Evolutionary conservation across 2,888 invertebrate genomes (phyloP).

Genomic region (Ectemnius lituratus): DNA sequence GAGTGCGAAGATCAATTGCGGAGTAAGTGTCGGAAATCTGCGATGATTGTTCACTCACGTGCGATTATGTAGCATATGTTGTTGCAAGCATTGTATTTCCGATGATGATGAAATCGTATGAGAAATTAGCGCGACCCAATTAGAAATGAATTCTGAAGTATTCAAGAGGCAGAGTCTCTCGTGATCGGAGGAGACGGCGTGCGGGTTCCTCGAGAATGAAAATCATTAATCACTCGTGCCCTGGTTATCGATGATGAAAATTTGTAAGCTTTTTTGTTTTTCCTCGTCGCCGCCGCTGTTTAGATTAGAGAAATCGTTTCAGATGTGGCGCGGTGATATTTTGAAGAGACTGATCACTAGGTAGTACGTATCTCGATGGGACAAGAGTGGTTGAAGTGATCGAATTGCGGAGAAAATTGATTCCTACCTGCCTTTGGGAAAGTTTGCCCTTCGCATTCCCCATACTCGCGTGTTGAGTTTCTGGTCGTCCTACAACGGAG

Average conservation of each 20-base stretch:
- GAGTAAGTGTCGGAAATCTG: too few species aligned
- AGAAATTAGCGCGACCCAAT: background rate
- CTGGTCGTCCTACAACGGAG: background rate
- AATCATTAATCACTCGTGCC: background rate
- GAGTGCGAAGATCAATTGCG: too few species aligned
- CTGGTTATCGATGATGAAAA: background rate
- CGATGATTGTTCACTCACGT: constrained; percentile 16
- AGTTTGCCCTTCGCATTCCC: constrained; percentile 5
- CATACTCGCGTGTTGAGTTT: background rate
- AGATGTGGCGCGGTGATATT: constrained; percentile 1
- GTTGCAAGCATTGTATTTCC: too few species aligned
- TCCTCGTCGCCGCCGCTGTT: background rate
- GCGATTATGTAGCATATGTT: background rate
- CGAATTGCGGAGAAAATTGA: background rate
- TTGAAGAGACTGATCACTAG: constrained; percentile 37
- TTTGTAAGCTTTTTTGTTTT: background rate
- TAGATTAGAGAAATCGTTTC: constrained; percentile 5
- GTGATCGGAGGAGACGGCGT: background rate
- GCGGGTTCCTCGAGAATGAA: background rate
- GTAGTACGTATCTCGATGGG: background rate
- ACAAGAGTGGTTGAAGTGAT: constrained; percentile 15
- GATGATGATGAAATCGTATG: too few species aligned
- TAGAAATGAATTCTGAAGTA: too few species aligned
- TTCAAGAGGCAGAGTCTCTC: too few species aligned
- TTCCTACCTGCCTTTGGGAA: background rate